Percentiles rank a stretch among this genome's conserved stretches.
phyloP scores from a whole-genome alignment of 1,140 invertebrate species.

The Caenorhabditis tropicalis region DNA sequence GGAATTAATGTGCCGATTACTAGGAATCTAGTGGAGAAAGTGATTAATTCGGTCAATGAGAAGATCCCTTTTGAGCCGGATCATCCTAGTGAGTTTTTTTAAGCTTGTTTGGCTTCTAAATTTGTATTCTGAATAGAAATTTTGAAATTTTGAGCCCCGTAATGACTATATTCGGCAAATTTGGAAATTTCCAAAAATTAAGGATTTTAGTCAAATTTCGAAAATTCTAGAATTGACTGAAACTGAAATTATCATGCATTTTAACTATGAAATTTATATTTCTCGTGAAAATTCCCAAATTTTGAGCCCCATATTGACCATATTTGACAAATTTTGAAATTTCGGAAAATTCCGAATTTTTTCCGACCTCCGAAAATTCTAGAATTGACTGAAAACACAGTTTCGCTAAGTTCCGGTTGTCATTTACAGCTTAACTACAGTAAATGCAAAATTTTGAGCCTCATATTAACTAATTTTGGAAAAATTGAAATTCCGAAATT shows the following conservation, averaged over 20 bases:
- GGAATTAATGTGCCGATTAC: conserved; percentile 70
- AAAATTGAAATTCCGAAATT: too few relatives aligned
- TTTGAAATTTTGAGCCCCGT: not conserved
- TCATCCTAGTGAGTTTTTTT: conserved; percentile 42
- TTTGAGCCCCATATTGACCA: not conserved
- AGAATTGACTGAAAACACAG: too few relatives aligned
- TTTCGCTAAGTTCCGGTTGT: too few relatives aligned
- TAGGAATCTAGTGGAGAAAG: conserved; percentile 87
- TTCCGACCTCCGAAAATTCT: too few relatives aligned
- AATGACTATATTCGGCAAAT: not conserved
- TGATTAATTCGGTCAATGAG: conserved; percentile 65
- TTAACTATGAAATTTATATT: too few relatives aligned
- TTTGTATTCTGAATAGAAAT: not conserved
- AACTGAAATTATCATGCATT: too few relatives aligned
- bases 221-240: too few relatives aligned
- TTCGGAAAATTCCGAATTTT: too few relatives aligned
- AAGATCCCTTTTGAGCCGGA: conserved; percentile 67
- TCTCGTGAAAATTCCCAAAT: not conserved
- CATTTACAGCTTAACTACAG: too few relatives aligned
- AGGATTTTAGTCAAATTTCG: too few relatives aligned
- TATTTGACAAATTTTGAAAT: not conserved
- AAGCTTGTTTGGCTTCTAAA: not conserved
- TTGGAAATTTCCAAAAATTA: not conserved
- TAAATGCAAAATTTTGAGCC: too few relatives aligned
- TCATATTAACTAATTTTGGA: too few relatives aligned